Conservation (phyloP, 92 coral and sea anemone species). For the Pocillopora grandis region DNA sequence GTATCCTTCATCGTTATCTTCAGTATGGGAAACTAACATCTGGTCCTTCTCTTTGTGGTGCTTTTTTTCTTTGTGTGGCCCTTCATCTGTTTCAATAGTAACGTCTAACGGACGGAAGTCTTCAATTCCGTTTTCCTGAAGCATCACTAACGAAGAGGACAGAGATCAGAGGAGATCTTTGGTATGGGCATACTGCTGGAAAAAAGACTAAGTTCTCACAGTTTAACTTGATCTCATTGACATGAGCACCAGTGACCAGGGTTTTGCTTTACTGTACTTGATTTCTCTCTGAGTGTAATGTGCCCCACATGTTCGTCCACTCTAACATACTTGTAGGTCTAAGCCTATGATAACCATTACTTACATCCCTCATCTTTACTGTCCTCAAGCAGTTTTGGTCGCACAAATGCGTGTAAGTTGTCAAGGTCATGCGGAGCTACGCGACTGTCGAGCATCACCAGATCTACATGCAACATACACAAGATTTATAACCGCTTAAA, state of each 20-base stretch:
- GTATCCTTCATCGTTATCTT: conserved; percentile 34
- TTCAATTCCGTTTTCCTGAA: conserved; percentile 69
- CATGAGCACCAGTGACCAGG: no score
- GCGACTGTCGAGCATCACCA: conserved; percentile 56
- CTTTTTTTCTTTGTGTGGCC: not conserved
- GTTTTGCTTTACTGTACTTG: no score
- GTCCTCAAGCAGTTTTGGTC: conserved; percentile 73
- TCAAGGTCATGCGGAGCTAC: conserved; percentile 69
- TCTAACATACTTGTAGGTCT: not conserved
- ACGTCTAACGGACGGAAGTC: conserved; percentile 76
- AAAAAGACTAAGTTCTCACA: no score
- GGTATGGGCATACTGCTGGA: no score
- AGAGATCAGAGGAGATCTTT: not conserved
- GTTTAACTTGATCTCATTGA: no score
- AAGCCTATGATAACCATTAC: conserved; percentile 13
- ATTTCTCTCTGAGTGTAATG: no score
- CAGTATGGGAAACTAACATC: conserved; percentile 5
- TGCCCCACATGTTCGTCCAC: no score
- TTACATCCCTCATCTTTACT: conserved; percentile 76
- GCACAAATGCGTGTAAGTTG: conserved; percentile 55
- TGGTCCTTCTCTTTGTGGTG: conserved; percentile 11
- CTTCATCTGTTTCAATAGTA: conserved; percentile 51
- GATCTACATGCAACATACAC: conserved; percentile 59
- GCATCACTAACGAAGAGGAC: conserved; percentile 52
- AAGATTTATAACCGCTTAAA: not conserved